Evolutionary conservation across 2,888 invertebrate genomes (phyloP).

Genomic region (Tineola bisselliella): DNA sequence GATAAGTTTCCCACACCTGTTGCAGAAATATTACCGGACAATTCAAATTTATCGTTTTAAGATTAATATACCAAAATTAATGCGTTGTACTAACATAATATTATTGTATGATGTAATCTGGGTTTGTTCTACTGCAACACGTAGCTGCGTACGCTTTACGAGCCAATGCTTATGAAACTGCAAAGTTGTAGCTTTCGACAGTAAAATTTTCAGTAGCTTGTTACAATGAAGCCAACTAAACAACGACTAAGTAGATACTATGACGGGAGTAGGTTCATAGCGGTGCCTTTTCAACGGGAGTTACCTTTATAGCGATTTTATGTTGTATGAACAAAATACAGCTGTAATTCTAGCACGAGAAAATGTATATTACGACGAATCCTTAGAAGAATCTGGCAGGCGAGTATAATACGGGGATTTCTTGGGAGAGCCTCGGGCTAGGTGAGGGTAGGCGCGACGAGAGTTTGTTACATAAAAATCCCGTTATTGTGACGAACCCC

Average conservation of each 20-base stretch:
- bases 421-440: conserved; percentile 56
- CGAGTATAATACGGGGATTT: conserved; percentile 46
- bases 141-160: conserved; percentile 27
- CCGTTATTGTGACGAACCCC: conserved; percentile 62
- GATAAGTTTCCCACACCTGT: conserved; percentile 13
- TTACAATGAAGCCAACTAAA: conserved; percentile 55
- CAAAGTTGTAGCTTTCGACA: conserved; percentile 37
- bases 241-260: conserved; percentile 30
- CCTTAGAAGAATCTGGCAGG: conserved; percentile 56
- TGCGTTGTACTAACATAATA: neutral
- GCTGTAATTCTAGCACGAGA: conserved; percentile 58
- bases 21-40: conserved; percentile 6
- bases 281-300: conserved; percentile 45
- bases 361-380: conserved; percentile 62
- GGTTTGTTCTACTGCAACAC: neutral
- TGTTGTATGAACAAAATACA: conserved; percentile 58
- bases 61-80: neutral
- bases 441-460: conserved; percentile 63
- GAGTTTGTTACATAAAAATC: conserved; percentile 66
- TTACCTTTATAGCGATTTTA: conserved; percentile 60
- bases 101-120: neutral
- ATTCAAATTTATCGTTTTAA: conserved; percentile 2
- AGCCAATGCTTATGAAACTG: conserved; percentile 43
- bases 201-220: conserved; percentile 59
- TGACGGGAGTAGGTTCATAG: conserved; percentile 32